phyloP scores from a whole-genome alignment of 2,888 invertebrate genomes.

The Camponotus fellah region DNA sequence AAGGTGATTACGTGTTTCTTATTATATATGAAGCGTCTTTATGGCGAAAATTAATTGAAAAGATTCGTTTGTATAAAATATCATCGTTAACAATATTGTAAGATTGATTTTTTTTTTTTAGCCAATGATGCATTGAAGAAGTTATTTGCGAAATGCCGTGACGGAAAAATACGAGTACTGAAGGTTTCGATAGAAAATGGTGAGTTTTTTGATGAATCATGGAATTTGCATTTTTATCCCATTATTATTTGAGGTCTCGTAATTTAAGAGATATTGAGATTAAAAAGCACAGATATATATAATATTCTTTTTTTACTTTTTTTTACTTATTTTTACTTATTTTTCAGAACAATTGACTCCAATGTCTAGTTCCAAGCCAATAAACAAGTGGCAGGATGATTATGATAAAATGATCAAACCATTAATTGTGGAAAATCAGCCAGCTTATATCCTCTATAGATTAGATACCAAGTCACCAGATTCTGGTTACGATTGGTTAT shows the following conservation, averaged over 20 bases:
- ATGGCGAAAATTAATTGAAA: neutral
- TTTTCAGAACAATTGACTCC: constrained; percentile 91
- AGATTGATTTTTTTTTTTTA: constrained; percentile 86
- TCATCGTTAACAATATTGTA: constrained; percentile 22
- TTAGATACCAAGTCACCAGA: constrained; percentile 92
- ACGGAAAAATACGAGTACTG: constrained; percentile 92
- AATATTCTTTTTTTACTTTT: neutral
- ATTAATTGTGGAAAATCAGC: constrained; percentile 92
- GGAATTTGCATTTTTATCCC: neutral
- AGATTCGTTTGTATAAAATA: constrained; percentile 47
- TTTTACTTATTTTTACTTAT: neutral
- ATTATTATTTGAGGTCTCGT: too few relatives aligned
- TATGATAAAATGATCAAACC: constrained; percentile 92
- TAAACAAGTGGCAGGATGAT: constrained; percentile 94
- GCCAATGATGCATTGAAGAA: constrained; percentile 94
- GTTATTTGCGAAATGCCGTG: constrained; percentile 93
- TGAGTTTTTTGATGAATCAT: constrained; percentile 84
- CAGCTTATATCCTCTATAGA: constrained; percentile 95
- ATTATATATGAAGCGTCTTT: neutral
- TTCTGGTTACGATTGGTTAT: constrained; percentile 96
- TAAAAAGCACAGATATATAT: neutral
- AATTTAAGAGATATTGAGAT: neutral
- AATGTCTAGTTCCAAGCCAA: constrained; percentile 89
- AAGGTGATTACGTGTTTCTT: constrained; percentile 88
- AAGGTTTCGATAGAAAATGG: constrained; percentile 96